phyloP scores from a whole-genome alignment of 2,797 vertebrate genomes.

The Mus caroli region DNA sequence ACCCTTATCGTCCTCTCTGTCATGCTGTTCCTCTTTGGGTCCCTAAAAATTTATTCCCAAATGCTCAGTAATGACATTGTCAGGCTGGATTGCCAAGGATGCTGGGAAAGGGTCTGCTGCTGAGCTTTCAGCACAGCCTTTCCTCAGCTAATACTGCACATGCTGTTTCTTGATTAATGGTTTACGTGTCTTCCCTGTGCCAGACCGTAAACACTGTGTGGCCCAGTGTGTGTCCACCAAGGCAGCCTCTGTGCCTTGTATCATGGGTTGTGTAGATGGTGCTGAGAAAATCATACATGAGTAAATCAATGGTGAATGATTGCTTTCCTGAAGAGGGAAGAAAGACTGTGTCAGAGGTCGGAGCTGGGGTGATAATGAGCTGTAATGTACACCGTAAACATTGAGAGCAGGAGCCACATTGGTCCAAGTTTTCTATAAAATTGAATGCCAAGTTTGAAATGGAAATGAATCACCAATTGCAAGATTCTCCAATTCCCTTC shows the following conservation, averaged over 20 bases:
- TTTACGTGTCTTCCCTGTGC: background rate
- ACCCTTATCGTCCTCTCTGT: constrained; percentile 63
- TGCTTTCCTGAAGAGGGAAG: background rate
- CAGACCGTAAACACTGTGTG: background rate
- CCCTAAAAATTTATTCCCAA: constrained; percentile 70
- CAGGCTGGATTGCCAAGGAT: background rate
- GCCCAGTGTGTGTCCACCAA: background rate
- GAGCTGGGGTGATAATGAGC: background rate
- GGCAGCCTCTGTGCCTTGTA: background rate
- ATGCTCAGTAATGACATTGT: background rate
- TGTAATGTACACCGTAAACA: background rate
- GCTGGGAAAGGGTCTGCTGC: background rate
- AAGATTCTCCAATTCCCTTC: background rate
- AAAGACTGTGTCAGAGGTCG: background rate
- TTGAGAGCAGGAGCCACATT: background rate
- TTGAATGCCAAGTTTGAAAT: background rate
- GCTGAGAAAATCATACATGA: background rate
- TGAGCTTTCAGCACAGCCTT: background rate
- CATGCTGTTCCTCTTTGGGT: constrained; percentile 67
- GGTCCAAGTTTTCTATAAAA: background rate
- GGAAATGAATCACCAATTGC: background rate
- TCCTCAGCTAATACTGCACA: background rate
- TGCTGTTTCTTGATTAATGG: background rate
- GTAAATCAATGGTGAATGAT: background rate
- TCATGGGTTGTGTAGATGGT: background rate